Conservation (phyloP, 2,797 vertebrate species). For the Odontamblyopus lacepedii region DNA sequence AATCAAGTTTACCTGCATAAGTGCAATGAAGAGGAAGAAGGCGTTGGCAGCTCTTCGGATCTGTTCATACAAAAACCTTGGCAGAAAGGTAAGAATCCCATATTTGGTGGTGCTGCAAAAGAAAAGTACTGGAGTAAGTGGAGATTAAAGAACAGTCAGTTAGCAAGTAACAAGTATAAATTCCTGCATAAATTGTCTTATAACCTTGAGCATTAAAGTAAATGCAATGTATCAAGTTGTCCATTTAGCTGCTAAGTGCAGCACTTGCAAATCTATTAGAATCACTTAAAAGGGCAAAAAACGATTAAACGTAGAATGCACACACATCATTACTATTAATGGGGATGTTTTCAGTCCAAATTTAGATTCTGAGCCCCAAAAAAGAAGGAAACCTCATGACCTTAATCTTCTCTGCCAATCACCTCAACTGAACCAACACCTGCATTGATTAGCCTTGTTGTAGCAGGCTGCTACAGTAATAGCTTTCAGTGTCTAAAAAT, state of each 20-base stretch:
- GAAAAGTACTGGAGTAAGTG: constrained; percentile 4
- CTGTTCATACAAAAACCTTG: constrained; percentile 98
- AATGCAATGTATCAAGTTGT: constrained; percentile 30
- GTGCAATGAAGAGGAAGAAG: constrained; percentile 99
- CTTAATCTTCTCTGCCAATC: constrained; percentile 53
- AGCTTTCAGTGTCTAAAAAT: constrained; percentile 73
- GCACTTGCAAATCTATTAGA: constrained; percentile 52
- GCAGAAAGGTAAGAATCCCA: constrained; percentile 96
- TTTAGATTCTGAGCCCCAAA: constrained; percentile 49
- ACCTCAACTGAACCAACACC: constrained; percentile 55
- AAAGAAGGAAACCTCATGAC: constrained; percentile 60
- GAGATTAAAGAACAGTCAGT: constrained; percentile 16
- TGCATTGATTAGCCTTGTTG: constrained; percentile 61
- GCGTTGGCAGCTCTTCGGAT: constrained; percentile 97
- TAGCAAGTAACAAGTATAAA: constrained; percentile 20
- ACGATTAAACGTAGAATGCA: constrained; percentile 23
- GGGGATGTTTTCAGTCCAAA: constrained; percentile 41
- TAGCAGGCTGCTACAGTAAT: constrained; percentile 59
- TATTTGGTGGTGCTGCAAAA: constrained; percentile 93
- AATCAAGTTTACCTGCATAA: constrained; percentile 90
- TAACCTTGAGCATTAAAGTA: constrained; percentile 16
- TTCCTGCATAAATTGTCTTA: constrained; percentile 36
- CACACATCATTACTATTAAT: constrained; percentile 46
- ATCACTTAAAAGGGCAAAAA: constrained; percentile 21
- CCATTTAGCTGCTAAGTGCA: constrained; percentile 36